Evolutionary conservation across 1,140 invertebrate species (phyloP), one percentile per base, ranked within the genome.

Genomic region (Protaetia brevitarsis): DNA sequence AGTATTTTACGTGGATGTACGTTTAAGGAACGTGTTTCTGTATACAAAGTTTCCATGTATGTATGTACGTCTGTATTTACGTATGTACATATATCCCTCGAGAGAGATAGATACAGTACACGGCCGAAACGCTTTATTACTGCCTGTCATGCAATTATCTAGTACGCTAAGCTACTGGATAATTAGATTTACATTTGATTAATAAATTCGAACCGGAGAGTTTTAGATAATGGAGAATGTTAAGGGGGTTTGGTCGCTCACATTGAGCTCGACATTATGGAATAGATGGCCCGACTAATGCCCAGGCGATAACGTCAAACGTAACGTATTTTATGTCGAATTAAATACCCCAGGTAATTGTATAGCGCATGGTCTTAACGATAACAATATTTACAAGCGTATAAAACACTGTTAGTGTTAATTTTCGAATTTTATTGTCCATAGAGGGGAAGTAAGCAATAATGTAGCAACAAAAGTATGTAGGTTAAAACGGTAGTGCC

Each of bases 141-240:
- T 31, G 16, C 60, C 64, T 68, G 67, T 65, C 67, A 65, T 60
- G 67, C 67, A 68, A 68, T 68, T 68, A 68, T 57, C 63, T 58
- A 45, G 63, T 64, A 37, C 36, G 31, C 63, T 64, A 45, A 45
- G 67, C 67, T 62, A 64, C 64, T 65, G 67, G 58, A 68, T 68
- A 68, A 68, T 68, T 68, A 63, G 63, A 68, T 68, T 65, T 59
- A 59, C 57, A 59, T 59, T 59, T 59, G 57, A 59, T 59, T 59
- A 59, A 59, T 59, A 59, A 59, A 59, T 59, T 59, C 41, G 41
- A 34, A 51, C 41, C 26, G 3, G 13, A 51, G 41, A n/a, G n/a
- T 51, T 51, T 51, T 51, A 51, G 41, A 51, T 51, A 51, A 51
- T 51, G 41, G 41, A 23, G 41, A 19, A 19, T 23, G 19, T 51